A percentile compares a stretch with the other conserved stretches of the same genome.
Evolutionary conservation across 2,797 vertebrate species (phyloP).

Genomic region (Gobionotothen gibberifrons): DNA sequence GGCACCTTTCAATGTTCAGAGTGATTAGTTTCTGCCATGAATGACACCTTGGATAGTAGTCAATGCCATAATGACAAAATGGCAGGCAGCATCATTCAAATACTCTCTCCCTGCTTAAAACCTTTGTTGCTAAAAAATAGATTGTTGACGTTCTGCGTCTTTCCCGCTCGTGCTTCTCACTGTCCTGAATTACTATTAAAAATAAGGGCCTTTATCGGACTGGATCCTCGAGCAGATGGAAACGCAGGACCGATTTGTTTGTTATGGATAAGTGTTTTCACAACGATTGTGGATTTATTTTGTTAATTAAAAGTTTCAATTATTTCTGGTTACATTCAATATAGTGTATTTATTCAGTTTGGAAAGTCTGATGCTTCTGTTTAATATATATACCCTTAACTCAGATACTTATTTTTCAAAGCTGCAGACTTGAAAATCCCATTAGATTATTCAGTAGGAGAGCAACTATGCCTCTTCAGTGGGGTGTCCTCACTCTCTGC

Average conservation of each 20-base stretch:
- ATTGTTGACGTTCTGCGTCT: neutral
- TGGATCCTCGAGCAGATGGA: too few relatives aligned
- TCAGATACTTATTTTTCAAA: neutral
- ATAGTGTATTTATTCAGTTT: too few relatives aligned
- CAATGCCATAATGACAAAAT: neutral
- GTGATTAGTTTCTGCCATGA: slow-evolving; percentile 7
- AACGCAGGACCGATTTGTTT: neutral
- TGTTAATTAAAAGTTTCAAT: neutral
- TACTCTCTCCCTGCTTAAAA: neutral
- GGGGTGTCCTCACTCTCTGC: slow-evolving; percentile 1
- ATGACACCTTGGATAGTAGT: slow-evolving; percentile 18
- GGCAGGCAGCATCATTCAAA: neutral
- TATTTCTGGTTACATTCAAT: neutral
- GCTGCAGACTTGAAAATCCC: neutral
- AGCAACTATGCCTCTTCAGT: neutral
- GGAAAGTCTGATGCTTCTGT: neutral
- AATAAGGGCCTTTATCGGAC: neutral
- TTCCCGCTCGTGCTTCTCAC: slow-evolving; percentile 1
- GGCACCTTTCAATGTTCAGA: slow-evolving; percentile 8
- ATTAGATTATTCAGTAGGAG: neutral
- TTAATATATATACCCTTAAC: neutral
- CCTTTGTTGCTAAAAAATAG: neutral
- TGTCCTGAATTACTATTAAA: neutral
- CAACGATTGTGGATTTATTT: neutral
- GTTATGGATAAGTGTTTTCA: neutral